phyloP scores from a whole-genome alignment of 2,797 vertebrate species.

The Gorsachius magnificus region DNA sequence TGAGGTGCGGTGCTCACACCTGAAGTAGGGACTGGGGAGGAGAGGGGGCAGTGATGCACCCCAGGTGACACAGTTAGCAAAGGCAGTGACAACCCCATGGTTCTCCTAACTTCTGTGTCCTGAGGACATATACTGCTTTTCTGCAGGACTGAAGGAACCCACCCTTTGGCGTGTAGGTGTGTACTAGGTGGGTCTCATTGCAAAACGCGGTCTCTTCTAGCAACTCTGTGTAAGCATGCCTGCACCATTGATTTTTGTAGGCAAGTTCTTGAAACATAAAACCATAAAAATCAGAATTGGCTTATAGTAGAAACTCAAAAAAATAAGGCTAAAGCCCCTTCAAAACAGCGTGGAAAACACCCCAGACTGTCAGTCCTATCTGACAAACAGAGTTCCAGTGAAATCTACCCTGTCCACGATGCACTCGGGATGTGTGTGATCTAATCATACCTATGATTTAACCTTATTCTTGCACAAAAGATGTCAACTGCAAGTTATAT shows the following conservation, averaged over 20 bases:
- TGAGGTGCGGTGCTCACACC: neutral
- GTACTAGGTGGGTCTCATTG: neutral
- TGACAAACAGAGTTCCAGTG: neutral
- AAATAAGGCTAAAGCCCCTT: neutral
- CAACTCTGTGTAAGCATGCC: neutral
- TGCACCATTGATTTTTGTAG: neutral
- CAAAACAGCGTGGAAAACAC: neutral
- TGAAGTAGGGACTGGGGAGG: neutral
- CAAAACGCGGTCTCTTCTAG: neutral
- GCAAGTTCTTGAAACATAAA: neutral
- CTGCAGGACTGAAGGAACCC: neutral
- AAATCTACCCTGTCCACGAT: rapidly evolving
- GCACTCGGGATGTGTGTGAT: neutral
- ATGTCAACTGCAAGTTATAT: neutral
- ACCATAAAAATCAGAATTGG: neutral
- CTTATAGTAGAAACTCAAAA: neutral
- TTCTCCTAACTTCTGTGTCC: neutral
- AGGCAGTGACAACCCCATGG: neutral
- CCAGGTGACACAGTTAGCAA: neutral
- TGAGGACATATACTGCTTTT: neutral
- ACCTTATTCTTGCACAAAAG: neutral
- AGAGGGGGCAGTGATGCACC: neutral
- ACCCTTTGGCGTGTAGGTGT: neutral
- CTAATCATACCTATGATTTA: neutral
- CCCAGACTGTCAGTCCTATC: neutral